Conservation (phyloP, 2,888 invertebrate species). For the Choreutis nemorana region DNA sequence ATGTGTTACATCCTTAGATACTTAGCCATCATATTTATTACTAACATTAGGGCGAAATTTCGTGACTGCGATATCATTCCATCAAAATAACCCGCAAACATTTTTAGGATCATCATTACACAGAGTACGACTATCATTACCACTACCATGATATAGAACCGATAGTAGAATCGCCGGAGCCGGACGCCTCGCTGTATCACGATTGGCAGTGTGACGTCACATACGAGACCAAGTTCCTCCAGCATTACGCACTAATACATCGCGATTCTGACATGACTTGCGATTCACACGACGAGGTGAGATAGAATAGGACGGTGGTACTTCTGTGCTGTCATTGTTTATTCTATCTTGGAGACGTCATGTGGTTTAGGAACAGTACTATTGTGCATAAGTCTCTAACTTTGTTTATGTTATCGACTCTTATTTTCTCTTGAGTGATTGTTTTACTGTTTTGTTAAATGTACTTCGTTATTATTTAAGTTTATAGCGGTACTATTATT, state of each 20-base stretch:
- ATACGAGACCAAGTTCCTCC: conserved; percentile 31
- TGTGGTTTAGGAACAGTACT: too few species aligned
- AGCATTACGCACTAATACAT: conserved; percentile 27
- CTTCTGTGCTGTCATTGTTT: too few species aligned
- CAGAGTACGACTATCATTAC: conserved; percentile 20
- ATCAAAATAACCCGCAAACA: conserved; percentile 4
- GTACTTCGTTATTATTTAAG: background rate
- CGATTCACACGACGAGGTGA: conserved; percentile 19
- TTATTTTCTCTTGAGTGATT: background rate
- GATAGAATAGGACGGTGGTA: conserved; percentile 7
- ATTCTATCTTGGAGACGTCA: too few species aligned
- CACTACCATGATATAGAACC: conserved; percentile 49
- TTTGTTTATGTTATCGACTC: background rate
- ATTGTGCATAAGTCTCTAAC: too few species aligned
- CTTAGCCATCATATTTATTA: too few species aligned
- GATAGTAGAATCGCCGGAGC: conserved; percentile 41
- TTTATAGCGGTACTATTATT: too few species aligned
- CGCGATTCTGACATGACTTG: conserved; percentile 21
- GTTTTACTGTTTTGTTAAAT: background rate
- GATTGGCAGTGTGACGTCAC: conserved; percentile 27
- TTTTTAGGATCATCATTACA: conserved; percentile 16
- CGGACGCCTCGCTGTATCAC: conserved; percentile 23
- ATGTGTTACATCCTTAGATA: too few species aligned
- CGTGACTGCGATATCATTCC: too few species aligned
- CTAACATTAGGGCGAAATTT: too few species aligned